A percentile compares a stretch with the other conserved stretches of the same genome.
These are phyloP conservation scores for Uropsilus gracilis DNA, from an alignment of 2,113 vertebrate genomes.

Conservation along the genomic window DNA sequence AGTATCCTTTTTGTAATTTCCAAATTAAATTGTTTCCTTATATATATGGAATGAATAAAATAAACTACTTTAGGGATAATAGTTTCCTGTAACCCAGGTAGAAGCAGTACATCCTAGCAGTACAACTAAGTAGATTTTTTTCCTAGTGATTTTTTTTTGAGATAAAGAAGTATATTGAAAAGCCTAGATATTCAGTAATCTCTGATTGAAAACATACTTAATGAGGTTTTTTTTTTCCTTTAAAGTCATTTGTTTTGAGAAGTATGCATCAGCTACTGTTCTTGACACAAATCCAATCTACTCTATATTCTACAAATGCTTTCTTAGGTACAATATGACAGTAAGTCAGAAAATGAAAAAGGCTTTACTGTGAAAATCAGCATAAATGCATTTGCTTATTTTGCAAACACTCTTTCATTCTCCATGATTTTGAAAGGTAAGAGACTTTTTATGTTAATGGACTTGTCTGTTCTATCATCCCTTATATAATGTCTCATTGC, in stretches of 20 bases:
- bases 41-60: background rate
- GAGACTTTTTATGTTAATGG: background rate
- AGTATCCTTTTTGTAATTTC: background rate
- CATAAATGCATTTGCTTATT: slow-evolving; percentile 38
- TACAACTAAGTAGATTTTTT: slow-evolving; percentile 16
- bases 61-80: background rate
- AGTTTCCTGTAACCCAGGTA: background rate
- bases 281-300: slow-evolving; percentile 27
- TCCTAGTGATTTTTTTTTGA: slow-evolving; percentile 12
- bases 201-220: slow-evolving; percentile 36
- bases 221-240: background rate
- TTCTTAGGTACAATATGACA: background rate
- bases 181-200: background rate
- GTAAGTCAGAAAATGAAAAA: slow-evolving; percentile 20
- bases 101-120: background rate
- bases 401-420: background rate
- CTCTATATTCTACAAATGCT: slow-evolving; percentile 27
- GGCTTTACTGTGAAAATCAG: slow-evolving; percentile 22
- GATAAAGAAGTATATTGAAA: slow-evolving; percentile 35
- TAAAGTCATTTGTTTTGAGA: background rate
- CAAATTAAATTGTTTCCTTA: slow-evolving; percentile 35
- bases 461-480: background rate
- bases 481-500: background rate
- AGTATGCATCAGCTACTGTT: background rate
- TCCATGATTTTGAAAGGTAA: background rate